phyloP scores from a whole-genome alignment of 2,888 invertebrate genomes.

The Panzeria rudis region DNA sequence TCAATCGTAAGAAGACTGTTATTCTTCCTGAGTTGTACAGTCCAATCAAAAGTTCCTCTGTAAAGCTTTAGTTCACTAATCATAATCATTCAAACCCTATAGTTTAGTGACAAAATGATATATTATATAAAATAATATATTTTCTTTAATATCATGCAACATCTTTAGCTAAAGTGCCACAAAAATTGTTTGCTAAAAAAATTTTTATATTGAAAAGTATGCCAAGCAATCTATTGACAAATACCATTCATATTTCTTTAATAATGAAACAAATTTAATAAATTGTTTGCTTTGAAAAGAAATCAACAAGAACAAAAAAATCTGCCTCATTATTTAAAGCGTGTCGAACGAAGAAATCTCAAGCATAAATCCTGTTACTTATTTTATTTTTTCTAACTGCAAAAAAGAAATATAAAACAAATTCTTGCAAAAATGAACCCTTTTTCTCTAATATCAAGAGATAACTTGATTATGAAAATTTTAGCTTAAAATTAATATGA shows the following conservation, averaged over 20 bases:
- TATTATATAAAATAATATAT: not conserved
- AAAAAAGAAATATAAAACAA: conserved; percentile 3
- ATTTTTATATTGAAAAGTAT: not conserved
- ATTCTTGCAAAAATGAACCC: conserved; percentile 43
- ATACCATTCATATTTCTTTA: conserved; percentile 28
- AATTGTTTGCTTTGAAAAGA: conserved; percentile 1
- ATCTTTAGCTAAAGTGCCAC: not conserved
- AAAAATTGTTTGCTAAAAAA: not conserved
- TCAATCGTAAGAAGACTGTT: too few species aligned
- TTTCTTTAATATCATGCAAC: not conserved
- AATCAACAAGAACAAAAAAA: conserved; percentile 7
- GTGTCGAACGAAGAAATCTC: conserved; percentile 25
- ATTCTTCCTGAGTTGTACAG: too few species aligned
- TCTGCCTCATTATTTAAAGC: conserved; percentile 11
- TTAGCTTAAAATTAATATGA: conserved; percentile 63
- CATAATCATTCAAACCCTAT: too few species aligned
- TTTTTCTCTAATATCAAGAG: conserved; percentile 24
- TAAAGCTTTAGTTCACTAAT: too few species aligned
- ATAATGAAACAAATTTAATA: conserved; percentile 18
- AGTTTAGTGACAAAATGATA: not conserved
- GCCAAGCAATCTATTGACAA: conserved; percentile 1
- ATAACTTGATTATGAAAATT: conserved; percentile 61
- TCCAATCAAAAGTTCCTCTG: too few species aligned
- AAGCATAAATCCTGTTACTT: conserved; percentile 42
- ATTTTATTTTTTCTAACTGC: conserved; percentile 11